phyloP scores from a whole-genome alignment of 2,113 vertebrate species.

The Lophotis ruficrista region DNA sequence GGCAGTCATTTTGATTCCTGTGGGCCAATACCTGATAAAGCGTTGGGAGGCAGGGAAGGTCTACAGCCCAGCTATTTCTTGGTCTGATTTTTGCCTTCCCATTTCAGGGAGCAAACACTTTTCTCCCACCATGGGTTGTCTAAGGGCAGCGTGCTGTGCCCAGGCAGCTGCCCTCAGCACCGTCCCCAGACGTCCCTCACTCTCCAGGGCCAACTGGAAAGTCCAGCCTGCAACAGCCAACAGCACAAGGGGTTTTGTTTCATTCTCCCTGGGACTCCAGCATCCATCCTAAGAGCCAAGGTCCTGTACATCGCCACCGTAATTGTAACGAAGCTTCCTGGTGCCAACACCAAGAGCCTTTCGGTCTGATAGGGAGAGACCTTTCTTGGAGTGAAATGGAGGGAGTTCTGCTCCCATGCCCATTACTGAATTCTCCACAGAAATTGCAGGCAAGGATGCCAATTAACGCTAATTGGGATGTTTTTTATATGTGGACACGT shows the following conservation, averaged over 20 bases:
- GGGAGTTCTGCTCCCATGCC: constrained; percentile 42
- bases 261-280: not conserved
- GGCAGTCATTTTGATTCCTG: not conserved
- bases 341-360: not conserved
- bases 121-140: not conserved
- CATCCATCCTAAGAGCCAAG: not conserved
- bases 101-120: not conserved
- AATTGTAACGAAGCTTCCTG: not conserved
- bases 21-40: not conserved
- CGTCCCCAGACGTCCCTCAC: not conserved
- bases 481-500: constrained; percentile 22
- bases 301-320: not conserved
- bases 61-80: not conserved
- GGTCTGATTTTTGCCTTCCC: not conserved
- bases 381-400: constrained; percentile 23
- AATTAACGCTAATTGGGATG: constrained; percentile 43
- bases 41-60: not conserved
- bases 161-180: not conserved
- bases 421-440: constrained; percentile 41
- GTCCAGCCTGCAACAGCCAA: not conserved
- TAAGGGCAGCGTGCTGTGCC: not conserved
- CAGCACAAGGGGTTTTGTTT: not conserved
- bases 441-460: constrained; percentile 31
- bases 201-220: not conserved
- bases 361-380: not conserved